A percentile compares a stretch with the other conserved stretches of the same genome.
Evolutionary conservation across 2,888 invertebrate species (phyloP).

Genomic region (Anagyrus pseudococci): DNA sequence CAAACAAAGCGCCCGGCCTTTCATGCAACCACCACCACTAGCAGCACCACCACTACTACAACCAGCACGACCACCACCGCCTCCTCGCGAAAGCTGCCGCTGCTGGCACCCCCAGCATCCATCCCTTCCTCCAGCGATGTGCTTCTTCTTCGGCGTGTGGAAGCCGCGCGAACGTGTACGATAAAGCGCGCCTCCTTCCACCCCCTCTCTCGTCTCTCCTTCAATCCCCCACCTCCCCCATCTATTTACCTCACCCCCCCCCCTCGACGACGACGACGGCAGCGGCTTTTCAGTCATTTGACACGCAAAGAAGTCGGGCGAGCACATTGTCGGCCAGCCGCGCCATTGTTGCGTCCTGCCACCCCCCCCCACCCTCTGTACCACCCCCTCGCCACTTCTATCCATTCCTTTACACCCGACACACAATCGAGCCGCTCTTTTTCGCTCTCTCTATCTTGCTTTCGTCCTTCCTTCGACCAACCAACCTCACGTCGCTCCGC

Average conservation of each 20-base stretch:
- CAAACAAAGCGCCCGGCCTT: conserved; percentile 61
- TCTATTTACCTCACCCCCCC: conserved; percentile 26
- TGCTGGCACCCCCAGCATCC: not conserved
- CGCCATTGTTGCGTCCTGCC: conserved; percentile 2
- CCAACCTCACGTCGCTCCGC: too few species aligned
- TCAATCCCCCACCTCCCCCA: conserved; percentile 35
- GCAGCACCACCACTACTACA: conserved; percentile 25
- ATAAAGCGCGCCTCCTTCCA: conserved; percentile 13
- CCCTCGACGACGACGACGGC: conserved; percentile 17
- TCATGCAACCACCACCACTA: conserved; percentile 52
- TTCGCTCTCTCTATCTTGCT: not conserved
- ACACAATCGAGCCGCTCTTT: not conserved
- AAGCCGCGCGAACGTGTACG: conserved; percentile 8
- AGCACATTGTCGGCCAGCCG: conserved; percentile 44
- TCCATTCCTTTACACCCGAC: not conserved
- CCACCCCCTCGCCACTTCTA: conserved; percentile 1
- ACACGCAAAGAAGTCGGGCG: conserved; percentile 62
- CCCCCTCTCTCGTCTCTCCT: not conserved
- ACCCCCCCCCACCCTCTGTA: not conserved
- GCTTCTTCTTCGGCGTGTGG: not conserved
- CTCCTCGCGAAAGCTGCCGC: not conserved
- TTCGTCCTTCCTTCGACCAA: too few species aligned
- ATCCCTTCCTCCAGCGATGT: not conserved
- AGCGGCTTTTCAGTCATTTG: conserved; percentile 60
- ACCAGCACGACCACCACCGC: conserved; percentile 43